Conservation (phyloP, 2,113 vertebrate genomes). For the Perognathus longimembris region DNA sequence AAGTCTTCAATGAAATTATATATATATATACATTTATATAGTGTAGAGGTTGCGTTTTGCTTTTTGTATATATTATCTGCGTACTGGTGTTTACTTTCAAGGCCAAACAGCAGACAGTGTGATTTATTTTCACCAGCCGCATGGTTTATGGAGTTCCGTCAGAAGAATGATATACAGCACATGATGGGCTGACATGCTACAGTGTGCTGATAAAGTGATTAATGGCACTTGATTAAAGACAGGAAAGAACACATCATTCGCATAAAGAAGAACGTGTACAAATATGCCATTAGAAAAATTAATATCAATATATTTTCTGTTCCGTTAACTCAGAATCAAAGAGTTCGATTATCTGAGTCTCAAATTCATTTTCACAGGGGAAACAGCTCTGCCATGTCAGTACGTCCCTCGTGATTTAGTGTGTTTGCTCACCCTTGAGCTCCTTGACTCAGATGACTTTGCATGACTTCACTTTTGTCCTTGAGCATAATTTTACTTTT, state of each 20-base stretch:
- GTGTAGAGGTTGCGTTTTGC: neutral
- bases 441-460: neutral
- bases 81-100: conserved; percentile 41
- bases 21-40: too few relatives aligned
- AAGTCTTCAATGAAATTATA: conserved; percentile 16
- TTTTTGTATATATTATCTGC: conserved; percentile 10
- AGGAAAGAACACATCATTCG: conserved; percentile 47
- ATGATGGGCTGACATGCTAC: conserved; percentile 28
- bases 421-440: neutral
- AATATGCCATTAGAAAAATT: conserved; percentile 42
- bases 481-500: conserved; percentile 24
- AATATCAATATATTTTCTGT: conserved; percentile 11
- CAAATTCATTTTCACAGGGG: neutral
- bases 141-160: conserved; percentile 26
- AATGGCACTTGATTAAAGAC: conserved; percentile 33
- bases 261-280: neutral
- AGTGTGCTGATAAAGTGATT: conserved; percentile 52
- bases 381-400: neutral
- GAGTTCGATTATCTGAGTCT: neutral
- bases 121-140: conserved; percentile 27
- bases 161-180: conserved; percentile 43
- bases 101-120: conserved; percentile 37
- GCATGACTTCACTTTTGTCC: conserved; percentile 4
- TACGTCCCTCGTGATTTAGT: neutral
- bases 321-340: conserved; percentile 25